Percentiles rank a stretch among this genome's conserved stretches.
phyloP scores from a whole-genome alignment of 2,113 vertebrate species.

The Cavia porcellus region DNA sequence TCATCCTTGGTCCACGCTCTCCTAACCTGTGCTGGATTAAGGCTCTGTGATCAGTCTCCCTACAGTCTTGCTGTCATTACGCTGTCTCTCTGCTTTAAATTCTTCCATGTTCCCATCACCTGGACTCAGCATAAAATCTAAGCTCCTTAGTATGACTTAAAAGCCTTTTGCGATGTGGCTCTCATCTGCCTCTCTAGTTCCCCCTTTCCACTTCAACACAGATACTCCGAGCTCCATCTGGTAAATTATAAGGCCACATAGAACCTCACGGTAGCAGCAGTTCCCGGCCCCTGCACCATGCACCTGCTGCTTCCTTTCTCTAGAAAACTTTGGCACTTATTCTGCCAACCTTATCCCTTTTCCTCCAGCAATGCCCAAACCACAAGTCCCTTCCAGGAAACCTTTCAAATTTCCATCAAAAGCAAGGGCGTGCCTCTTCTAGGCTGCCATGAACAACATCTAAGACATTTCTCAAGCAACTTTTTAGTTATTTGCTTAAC shows the following conservation, averaged over 20 bases:
- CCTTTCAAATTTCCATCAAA: background rate
- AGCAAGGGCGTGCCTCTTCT: background rate
- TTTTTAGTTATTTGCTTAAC: background rate
- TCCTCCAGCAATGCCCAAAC: background rate
- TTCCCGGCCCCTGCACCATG: background rate
- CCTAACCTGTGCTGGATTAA: background rate
- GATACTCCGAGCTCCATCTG: background rate
- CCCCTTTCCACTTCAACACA: background rate
- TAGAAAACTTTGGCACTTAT: background rate
- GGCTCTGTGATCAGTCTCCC: background rate
- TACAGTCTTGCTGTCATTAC: accelerated
- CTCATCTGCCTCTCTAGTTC: background rate
- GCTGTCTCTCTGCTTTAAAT: background rate
- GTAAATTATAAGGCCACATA: background rate
- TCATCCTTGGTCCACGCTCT: background rate
- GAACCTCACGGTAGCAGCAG: background rate
- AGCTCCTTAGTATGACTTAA: background rate
- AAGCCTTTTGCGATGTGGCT: background rate
- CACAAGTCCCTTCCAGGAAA: background rate
- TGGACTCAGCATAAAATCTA: background rate
- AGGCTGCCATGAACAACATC: background rate
- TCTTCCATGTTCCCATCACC: background rate
- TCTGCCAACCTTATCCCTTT: background rate
- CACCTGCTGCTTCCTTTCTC: background rate
- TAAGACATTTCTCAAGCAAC: background rate